Evolutionary conservation across 2,888 invertebrate genomes (phyloP).

Genomic region (Apotomis turbidana): DNA sequence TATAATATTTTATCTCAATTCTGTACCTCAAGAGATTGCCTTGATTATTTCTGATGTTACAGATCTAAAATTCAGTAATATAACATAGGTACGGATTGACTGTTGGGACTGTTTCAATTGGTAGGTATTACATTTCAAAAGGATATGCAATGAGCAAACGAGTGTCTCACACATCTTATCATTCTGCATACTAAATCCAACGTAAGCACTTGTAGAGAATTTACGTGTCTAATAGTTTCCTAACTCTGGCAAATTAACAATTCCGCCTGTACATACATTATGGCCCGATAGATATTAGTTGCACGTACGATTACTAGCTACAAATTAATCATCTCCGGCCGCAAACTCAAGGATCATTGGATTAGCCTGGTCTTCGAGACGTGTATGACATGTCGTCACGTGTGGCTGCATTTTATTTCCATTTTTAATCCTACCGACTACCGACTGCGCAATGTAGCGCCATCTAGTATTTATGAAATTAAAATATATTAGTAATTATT

Average conservation of each 20-base stretch:
- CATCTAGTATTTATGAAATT: no score
- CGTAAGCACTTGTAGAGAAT: neutral
- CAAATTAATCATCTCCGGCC: slow-evolving; percentile 73
- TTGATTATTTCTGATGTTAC: no score
- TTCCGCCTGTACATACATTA: slow-evolving; percentile 29
- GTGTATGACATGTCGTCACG: slow-evolving; percentile 30
- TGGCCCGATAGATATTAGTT: slow-evolving; percentile 28
- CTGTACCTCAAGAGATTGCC: no score
- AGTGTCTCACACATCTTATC: neutral
- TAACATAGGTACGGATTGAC: no score
- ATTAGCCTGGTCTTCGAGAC: slow-evolving; percentile 49
- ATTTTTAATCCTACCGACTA: neutral
- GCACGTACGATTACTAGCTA: slow-evolving; percentile 35
- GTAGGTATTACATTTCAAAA: no score
- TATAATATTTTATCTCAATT: no score
- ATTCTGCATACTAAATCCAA: slow-evolving; percentile 7
- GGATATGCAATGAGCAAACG: no score
- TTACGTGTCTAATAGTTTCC: neutral
- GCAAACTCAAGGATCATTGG: slow-evolving; percentile 61
- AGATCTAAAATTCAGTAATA: no score
- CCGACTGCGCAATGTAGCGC: no score
- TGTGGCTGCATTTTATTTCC: slow-evolving; percentile 21
- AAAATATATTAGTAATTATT: no score
- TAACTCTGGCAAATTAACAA: slow-evolving; percentile 30
- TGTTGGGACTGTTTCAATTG: no score